Evolutionary conservation across 2,888 invertebrate genomes (phyloP).

Genomic region (Eremobia ochroleuca): DNA sequence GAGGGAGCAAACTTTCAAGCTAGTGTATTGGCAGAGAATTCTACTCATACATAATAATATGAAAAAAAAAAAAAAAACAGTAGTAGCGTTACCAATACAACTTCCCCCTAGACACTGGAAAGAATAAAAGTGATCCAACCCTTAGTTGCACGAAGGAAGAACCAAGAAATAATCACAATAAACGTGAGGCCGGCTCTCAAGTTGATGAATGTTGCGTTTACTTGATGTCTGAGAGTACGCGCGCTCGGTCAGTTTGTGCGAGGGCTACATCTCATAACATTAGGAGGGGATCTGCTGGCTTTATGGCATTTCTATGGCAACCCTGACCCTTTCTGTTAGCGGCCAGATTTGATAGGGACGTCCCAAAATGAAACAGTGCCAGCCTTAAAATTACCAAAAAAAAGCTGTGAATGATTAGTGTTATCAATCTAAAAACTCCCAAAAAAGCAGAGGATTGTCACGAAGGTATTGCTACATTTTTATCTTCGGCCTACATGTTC

Average conservation of each 20-base stretch:
- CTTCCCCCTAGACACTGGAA: slow-evolving; percentile 17
- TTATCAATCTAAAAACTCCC: background rate
- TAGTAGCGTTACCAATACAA: background rate
- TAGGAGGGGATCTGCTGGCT: slow-evolving; percentile 56
- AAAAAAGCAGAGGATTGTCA: background rate
- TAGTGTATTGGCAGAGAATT: background rate
- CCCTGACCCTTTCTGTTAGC: slow-evolving; percentile 37
- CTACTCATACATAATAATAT: background rate
- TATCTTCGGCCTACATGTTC: slow-evolving; percentile 1
- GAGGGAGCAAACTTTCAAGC: background rate
- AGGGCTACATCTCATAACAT: slow-evolving; percentile 60
- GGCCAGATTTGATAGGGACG: slow-evolving; percentile 29
- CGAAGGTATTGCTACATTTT: background rate
- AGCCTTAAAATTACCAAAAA: background rate
- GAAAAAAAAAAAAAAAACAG: background rate
- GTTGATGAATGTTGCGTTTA: slow-evolving; percentile 57
- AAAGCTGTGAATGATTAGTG: too few species aligned
- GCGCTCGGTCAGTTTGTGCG: slow-evolving; percentile 56
- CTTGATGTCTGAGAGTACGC: slow-evolving; percentile 40
- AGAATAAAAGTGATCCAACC: slow-evolving; percentile 34
- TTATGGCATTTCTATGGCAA: slow-evolving; percentile 59
- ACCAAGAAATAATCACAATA: slow-evolving; percentile 64
- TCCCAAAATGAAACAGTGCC: background rate
- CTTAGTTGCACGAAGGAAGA: slow-evolving; percentile 40
- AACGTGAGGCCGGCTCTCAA: slow-evolving; percentile 58